These are phyloP conservation scores for Brachyopa scutellaris DNA, from an alignment of 2,888 invertebrate species.

Conservation along the genomic window DNA sequence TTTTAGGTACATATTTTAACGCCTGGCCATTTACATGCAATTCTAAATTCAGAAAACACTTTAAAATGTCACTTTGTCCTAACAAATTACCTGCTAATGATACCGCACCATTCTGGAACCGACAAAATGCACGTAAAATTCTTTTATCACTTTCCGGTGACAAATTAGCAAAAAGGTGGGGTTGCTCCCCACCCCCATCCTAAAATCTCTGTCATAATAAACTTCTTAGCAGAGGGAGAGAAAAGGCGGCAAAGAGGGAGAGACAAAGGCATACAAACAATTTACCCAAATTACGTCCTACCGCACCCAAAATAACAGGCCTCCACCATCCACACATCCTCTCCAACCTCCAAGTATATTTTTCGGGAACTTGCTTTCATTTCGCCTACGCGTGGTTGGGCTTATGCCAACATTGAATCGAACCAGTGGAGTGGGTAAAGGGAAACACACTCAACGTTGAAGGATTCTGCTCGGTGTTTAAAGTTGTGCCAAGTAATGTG, in stretches of 20 bases:
- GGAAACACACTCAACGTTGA: conserved; percentile 18
- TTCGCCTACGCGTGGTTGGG: conserved; percentile 22
- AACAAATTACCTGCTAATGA: conserved; percentile 54
- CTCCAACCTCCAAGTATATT: too few species aligned
- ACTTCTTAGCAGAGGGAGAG: neutral
- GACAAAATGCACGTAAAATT: conserved; percentile 35
- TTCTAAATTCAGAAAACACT: too few species aligned
- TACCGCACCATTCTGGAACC: neutral
- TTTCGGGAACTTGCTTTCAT: conserved; percentile 38
- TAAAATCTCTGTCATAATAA: neutral
- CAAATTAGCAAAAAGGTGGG: conserved; percentile 53
- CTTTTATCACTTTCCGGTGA: conserved; percentile 62
- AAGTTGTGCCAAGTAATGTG: conserved; percentile 15
- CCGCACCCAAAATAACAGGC: too few species aligned
- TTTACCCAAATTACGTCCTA: conserved; percentile 37
- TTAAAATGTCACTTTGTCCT: too few species aligned
- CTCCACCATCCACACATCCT: too few species aligned
- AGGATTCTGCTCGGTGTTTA: conserved; percentile 10
- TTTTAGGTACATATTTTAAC: too few species aligned
- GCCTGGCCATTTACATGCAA: too few species aligned
- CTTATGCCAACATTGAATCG: conserved; percentile 7
- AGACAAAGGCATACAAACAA: conserved; percentile 42
- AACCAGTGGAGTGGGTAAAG: neutral
- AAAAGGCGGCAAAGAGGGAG: neutral
- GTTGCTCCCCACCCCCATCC: conserved; percentile 12